Evolutionary conservation across 2,888 invertebrate species (phyloP).

Genomic region (Torymus aiolomorphi): DNA sequence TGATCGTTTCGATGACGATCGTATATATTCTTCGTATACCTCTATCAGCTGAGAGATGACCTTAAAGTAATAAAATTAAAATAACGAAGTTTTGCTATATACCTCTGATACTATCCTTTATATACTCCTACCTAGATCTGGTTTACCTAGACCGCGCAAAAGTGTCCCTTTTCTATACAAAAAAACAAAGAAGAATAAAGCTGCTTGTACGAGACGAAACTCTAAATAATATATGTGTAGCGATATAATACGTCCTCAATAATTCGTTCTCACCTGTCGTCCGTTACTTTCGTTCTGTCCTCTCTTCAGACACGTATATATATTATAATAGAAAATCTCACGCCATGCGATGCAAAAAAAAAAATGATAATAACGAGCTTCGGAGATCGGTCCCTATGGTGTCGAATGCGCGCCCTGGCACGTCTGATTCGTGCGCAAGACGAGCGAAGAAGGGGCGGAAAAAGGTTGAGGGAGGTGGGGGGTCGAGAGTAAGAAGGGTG

Average conservation of each 20-base stretch:
- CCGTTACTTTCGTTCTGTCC: not conserved
- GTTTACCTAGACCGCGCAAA: slow-evolving; percentile 26
- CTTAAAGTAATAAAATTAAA: too few relatives aligned
- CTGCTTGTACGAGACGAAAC: slow-evolving; percentile 4
- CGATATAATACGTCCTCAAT: slow-evolving; percentile 6
- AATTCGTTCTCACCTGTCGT: not conserved
- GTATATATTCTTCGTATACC: too few relatives aligned
- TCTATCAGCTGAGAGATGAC: not conserved
- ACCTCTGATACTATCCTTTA: slow-evolving; percentile 2
- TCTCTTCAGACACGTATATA: too few relatives aligned
- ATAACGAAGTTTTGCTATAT: slow-evolving; percentile 7
- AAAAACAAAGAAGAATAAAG: not conserved
- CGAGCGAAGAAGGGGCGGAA: not conserved
- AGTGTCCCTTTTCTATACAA: slow-evolving; percentile 39
- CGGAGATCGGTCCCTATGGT: slow-evolving; percentile 1
- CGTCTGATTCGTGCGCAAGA: slow-evolving; percentile 4
- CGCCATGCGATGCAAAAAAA: slow-evolving; percentile 1
- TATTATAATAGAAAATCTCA: too few relatives aligned
- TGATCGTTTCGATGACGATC: slow-evolving; percentile 14
- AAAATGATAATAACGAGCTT: slow-evolving; percentile 17
- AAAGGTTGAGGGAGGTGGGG: too few relatives aligned
- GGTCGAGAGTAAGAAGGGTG: not conserved
- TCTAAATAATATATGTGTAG: not conserved
- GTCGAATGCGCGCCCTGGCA: not conserved
- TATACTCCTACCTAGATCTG: slow-evolving; percentile 16